phyloP scores from a whole-genome alignment of 2,797 vertebrate species.

The Euphonia xanthogaster region DNA sequence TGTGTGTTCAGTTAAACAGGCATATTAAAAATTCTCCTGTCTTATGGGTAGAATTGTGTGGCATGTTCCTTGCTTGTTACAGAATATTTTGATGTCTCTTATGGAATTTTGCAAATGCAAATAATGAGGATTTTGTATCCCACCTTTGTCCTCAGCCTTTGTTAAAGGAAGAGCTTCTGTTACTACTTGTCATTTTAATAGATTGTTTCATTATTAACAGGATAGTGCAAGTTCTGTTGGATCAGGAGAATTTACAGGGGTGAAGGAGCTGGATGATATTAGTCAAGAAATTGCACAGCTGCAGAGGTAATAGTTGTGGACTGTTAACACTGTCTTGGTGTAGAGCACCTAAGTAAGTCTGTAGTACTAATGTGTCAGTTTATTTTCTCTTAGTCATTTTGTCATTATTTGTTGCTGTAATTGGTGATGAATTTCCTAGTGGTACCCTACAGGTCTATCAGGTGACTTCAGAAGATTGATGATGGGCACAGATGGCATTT shows the following conservation, averaged over 20 bases:
- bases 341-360: neutral
- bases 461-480: neutral
- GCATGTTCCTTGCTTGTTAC: neutral
- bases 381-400: neutral
- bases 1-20: neutral
- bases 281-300: slow-evolving; percentile 94
- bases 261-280: slow-evolving; percentile 96
- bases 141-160: neutral
- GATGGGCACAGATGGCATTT: neutral
- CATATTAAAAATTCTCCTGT: neutral
- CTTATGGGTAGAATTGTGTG: neutral
- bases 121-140: neutral
- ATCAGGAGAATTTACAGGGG: slow-evolving; percentile 94
- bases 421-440: neutral
- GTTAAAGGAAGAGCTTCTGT: neutral
- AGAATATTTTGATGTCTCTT: neutral
- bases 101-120: neutral
- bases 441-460: neutral
- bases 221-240: slow-evolving; percentile 91
- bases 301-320: slow-evolving; percentile 82
- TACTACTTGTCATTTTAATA: neutral
- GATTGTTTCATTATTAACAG: slow-evolving; percentile 67
- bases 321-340: neutral
- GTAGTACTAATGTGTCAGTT: neutral
- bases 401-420: neutral